Percentiles rank a stretch among this genome's conserved stretches.
Evolutionary conservation across 2,888 invertebrate species (phyloP).

Genomic region (Lordiphosa andalusiaca): DNA sequence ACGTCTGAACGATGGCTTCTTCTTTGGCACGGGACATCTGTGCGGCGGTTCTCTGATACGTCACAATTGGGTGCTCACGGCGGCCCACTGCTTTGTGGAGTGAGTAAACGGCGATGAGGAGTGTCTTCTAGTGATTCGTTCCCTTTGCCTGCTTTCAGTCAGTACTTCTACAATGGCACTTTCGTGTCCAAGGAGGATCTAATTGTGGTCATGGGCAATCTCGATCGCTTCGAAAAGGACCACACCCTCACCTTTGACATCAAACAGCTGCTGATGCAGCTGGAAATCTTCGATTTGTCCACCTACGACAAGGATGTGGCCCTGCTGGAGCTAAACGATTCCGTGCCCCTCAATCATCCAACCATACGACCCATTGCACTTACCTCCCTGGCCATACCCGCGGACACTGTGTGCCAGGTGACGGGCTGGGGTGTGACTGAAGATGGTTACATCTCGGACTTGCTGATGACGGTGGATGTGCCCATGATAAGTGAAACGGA

Average conservation of each 20-base stretch:
- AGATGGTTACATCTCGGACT: conserved; percentile 44
- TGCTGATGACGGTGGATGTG: conserved; percentile 67
- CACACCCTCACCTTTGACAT: conserved; percentile 69
- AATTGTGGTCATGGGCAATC: conserved; percentile 77
- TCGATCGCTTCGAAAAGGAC: conserved; percentile 67
- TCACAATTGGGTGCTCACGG: conserved; percentile 67
- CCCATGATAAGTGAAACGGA: conserved; percentile 55
- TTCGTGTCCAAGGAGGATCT: conserved; percentile 55
- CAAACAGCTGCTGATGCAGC: conserved; percentile 42
- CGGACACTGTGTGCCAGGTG: conserved; percentile 68
- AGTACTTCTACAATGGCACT: conserved; percentile 46
- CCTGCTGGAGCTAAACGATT: conserved; percentile 63
- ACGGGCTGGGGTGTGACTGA: conserved; percentile 78
- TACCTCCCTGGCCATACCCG: conserved; percentile 30
- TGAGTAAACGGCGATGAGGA: conserved; percentile 40
- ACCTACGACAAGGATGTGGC: conserved; percentile 73
- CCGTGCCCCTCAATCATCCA: conserved; percentile 71
- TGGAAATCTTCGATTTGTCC: conserved; percentile 53
- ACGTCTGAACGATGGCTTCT: conserved; percentile 62
- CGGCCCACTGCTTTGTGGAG: conserved; percentile 78
- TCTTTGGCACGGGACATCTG: conserved; percentile 76
- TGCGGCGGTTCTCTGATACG: conserved; percentile 75
- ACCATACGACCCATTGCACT: conserved; percentile 69
- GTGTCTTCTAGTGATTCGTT: no score
- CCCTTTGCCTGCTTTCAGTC: conserved; percentile 24